A percentile compares a stretch with the other conserved stretches of the same genome.
These are phyloP conservation scores for Hafferia zeledoni DNA, from an alignment of 2,797 vertebrate species.

Conservation along the genomic window DNA sequence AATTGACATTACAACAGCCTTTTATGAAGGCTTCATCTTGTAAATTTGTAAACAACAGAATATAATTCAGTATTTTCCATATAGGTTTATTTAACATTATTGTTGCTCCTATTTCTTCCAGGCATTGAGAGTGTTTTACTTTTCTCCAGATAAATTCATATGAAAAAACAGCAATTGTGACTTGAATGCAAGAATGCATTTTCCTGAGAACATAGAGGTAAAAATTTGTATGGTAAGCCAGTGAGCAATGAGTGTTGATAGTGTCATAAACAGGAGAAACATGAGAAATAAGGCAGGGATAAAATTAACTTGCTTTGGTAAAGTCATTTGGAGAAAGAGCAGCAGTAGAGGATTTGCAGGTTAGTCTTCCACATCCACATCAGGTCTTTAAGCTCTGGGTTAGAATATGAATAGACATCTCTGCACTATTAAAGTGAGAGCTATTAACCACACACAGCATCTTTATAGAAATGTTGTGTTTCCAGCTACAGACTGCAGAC, in stretches of 20 bases:
- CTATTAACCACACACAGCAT: background rate
- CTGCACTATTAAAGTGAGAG: background rate
- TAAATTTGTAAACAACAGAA: background rate
- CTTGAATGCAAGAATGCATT: background rate
- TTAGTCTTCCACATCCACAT: background rate
- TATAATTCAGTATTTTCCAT: background rate
- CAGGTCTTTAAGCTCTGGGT: background rate
- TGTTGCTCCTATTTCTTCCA: background rate
- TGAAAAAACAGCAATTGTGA: background rate
- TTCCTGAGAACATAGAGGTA: background rate
- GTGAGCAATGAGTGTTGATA: background rate
- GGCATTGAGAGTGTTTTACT: background rate
- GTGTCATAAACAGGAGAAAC: background rate
- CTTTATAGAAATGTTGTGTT: conserved; percentile 8
- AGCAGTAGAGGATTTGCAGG: background rate
- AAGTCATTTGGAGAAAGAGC: background rate
- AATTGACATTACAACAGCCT: background rate
- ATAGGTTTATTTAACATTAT: background rate
- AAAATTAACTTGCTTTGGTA: background rate
- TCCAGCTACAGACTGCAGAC: background rate
- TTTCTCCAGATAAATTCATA: background rate
- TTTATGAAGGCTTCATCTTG: background rate
- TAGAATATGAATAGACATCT: background rate
- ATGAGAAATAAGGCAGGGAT: background rate
- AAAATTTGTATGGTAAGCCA: background rate